Evolutionary conservation across 2,888 invertebrate species (phyloP), one percentile per base, ranked within the genome.

Genomic region (Chalcis sispes): DNA sequence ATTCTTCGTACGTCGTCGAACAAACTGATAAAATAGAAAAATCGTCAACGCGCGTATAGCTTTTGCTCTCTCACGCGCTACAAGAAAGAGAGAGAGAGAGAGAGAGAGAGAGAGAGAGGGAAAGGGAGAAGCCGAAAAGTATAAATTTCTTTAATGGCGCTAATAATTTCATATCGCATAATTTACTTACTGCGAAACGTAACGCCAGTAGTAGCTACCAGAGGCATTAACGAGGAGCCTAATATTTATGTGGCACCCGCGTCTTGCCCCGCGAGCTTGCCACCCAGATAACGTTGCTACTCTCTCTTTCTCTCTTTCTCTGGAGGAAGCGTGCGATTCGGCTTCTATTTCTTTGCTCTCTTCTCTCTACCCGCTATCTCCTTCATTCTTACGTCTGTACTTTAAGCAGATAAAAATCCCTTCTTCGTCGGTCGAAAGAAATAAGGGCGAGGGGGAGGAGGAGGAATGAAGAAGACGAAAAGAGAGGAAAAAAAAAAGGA

Each of bases 121-220:
- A 36, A 1, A 1, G 40, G 2, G 62, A 73, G 77, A 75, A 80
- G 79, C 77, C 80, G 69, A 88, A 86, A 88, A 86, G 85, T 88
- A 89, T 89, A 89, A 88, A 89, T 89, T 88, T 88, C 88, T 88
- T 88, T 88, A 89, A 88, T 87, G 88, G 86, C 84, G 86, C 88
- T 88, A 88, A 88, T 88, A 88, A 89, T 89, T 89, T 88, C 88
- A 88, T 88, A 89, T 88, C 88, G 88, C 87, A 84, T 89, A 89
- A 89, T 89, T 89, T 88, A 89, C 88, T 89, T 88, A 89, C 88
- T 88, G 88, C 87, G 88, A 88, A 89, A 89, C 88, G 88, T 88
- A 89, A 89, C 88, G 88, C 88, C 86, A 86, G 88, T 88, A 88
- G 88, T 88, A 88, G 88, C 87, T 87, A 86, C 85, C 85, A 84